Percentiles rank a stretch among this genome's conserved stretches.
phyloP scores from a whole-genome alignment of 2,797 vertebrate genomes.

The Chiloscyllium punctatum region DNA sequence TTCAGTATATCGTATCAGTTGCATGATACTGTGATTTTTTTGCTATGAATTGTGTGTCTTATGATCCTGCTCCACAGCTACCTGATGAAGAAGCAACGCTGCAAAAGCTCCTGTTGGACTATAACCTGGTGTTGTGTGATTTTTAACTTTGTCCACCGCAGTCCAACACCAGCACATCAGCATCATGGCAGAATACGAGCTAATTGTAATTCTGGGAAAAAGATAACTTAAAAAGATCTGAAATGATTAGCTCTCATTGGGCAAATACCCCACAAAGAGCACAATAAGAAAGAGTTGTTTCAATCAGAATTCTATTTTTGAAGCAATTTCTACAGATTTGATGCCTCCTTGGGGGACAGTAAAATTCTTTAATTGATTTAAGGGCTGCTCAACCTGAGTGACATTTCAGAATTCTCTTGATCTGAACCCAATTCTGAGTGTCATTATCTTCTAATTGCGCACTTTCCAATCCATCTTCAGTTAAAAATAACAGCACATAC shows the following conservation, averaged over 20 bases:
- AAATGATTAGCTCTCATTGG: background rate
- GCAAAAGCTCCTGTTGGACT: no score
- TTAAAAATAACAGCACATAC: background rate
- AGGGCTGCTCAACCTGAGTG: background rate
- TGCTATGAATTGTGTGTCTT: no score
- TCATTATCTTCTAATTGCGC: background rate
- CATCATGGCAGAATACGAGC: background rate
- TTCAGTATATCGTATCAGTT: no score
- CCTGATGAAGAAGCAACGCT: no score
- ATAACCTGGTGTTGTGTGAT: no score
- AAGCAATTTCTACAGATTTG: background rate
- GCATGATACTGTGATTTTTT: no score
- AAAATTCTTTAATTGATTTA: background rate
- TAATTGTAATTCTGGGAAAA: background rate
- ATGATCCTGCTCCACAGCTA: no score
- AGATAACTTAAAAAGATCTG: background rate
- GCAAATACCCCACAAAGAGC: background rate
- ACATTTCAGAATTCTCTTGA: background rate
- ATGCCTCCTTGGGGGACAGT: background rate
- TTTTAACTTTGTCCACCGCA: no score
- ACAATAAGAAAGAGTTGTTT: background rate
- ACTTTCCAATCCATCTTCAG: background rate
- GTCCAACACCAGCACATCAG: no score
- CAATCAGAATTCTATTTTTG: background rate
- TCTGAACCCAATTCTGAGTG: background rate